These are phyloP conservation scores for Pocota personata DNA, from an alignment of 2,888 invertebrate species.

Conservation along the genomic window DNA sequence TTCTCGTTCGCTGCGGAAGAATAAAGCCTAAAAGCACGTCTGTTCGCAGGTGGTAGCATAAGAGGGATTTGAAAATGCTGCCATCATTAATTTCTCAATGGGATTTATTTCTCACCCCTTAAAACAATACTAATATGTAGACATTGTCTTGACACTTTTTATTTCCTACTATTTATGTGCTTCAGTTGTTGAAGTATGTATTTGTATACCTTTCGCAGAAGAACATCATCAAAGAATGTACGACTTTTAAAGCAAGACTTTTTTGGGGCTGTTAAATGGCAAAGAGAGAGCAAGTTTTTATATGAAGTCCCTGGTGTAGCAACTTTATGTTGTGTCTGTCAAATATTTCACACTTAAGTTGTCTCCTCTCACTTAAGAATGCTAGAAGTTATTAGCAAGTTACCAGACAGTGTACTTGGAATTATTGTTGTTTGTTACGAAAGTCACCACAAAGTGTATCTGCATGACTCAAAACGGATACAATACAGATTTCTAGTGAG, in stretches of 20 bases:
- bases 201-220: neutral
- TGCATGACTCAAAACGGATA: too few species aligned
- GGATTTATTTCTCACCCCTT: constrained; percentile 34
- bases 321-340: neutral
- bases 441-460: too few species aligned
- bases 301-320: neutral
- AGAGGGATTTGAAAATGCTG: constrained; percentile 3
- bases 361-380: neutral
- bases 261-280: neutral
- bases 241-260: neutral
- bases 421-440: neutral
- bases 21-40: constrained; percentile 8
- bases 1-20: neutral
- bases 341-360: neutral
- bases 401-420: neutral
- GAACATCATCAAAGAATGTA: neutral
- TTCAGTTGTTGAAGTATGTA: neutral
- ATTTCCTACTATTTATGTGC: neutral
- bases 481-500: too few species aligned
- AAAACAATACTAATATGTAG: constrained; percentile 7
- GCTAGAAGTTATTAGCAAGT: neutral
- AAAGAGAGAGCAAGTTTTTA: neutral
- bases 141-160: constrained; percentile 41
- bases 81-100: constrained; percentile 37
- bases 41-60: constrained; percentile 19